phyloP scores from a whole-genome alignment of 2,113 vertebrate genomes.

The Pseudopodoces humilis region DNA sequence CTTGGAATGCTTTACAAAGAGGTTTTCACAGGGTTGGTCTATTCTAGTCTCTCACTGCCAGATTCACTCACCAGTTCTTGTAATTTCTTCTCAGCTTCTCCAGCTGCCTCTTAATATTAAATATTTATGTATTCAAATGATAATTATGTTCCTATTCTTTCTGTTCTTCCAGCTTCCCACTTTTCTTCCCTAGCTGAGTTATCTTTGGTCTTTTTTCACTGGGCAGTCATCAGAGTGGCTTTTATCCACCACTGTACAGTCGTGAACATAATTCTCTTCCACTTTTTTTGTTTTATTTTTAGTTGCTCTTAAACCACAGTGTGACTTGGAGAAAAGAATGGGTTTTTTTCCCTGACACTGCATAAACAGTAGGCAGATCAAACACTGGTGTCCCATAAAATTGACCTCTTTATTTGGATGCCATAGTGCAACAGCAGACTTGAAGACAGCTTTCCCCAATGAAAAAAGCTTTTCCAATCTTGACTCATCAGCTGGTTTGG shows the following conservation, averaged over 20 bases:
- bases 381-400: background rate
- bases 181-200: background rate
- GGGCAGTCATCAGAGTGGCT: background rate
- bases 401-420: background rate
- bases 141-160: background rate
- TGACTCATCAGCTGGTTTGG: background rate
- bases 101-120: background rate
- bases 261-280: background rate
- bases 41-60: background rate
- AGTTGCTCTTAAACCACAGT: background rate
- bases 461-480: background rate
- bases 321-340: background rate
- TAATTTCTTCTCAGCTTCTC: background rate
- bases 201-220: background rate
- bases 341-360: background rate
- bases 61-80: background rate
- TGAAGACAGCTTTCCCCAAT: background rate
- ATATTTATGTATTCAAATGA: background rate
- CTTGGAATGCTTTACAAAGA: background rate
- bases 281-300: background rate
- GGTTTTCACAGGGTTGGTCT: background rate
- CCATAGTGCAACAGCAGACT: background rate
- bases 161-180: background rate
- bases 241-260: background rate
- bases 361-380: background rate